Base-by-base conservation (phyloP, 2,888 invertebrate genomes). In the Melinaea menophilus region DNA sequence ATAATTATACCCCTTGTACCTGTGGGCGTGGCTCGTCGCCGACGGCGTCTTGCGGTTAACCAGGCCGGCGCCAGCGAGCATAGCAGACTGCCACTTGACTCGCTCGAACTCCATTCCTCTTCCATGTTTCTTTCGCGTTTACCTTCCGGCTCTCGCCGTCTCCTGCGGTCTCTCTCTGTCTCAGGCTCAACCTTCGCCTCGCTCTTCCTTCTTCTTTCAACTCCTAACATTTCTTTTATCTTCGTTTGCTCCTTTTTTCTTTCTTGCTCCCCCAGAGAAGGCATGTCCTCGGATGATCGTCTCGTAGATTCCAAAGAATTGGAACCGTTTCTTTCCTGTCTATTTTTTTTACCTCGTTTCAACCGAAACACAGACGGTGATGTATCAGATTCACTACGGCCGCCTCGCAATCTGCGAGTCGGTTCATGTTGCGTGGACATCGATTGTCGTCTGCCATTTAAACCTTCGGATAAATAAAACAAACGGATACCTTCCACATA, bases 21-120 rank as follows among this genome's bases (percentile, higher is more conserved):
- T 68, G 73, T 59, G 55, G 69, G 63, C 31, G 73, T 67, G 57
- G 78, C 77, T 62, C 78, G 77, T 63, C 83, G 80, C 48, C 81
- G 80, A 35, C 88, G 70, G 61, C 78, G 73, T 37, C 76, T 79
- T 56, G 81, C 76, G 7, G 80, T 75, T 67, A 87, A 77, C 88
- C 89, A 90, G 70, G 81, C 79, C 61, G 88, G 84, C 66, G 88
- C 84, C 68, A 85, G 76, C 67, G 85, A 75, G 75, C 87, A 86
- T 73, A 88, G 74, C 77, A 83, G 73, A 68, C 84, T 78, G 69
- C 82, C 80, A 58, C 79, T 82, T 12, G 84, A 84, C 70, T 83
- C 86, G 59, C 84, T 82, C 70, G 86, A 84, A 68, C 86, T 84
- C 64, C 81, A 82, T 63, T 73, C 73, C 56, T 69, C 72, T 7